Percentiles rank a stretch among this genome's conserved stretches.
Evolutionary conservation across 2,797 vertebrate species (phyloP).

Genomic region (Falco naumanni): DNA sequence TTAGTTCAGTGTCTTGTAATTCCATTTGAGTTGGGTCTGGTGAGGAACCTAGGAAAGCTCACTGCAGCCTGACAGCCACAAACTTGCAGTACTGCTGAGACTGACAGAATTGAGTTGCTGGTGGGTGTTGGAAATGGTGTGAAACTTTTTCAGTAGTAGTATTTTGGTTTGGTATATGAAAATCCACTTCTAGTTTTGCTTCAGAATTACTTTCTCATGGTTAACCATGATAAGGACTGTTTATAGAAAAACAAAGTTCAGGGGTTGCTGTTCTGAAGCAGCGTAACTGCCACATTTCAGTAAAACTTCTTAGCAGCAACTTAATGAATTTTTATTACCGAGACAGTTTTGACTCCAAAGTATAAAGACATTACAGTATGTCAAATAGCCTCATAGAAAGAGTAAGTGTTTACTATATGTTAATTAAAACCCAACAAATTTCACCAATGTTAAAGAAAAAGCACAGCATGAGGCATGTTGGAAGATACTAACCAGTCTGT

Average conservation of each 20-base stretch:
- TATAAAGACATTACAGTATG: not conserved
- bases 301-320: not conserved
- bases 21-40: not conserved
- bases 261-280: not conserved
- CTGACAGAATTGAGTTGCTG: not conserved
- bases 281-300: not conserved
- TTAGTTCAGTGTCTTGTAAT: not conserved
- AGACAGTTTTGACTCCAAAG: not conserved
- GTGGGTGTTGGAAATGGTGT: not conserved
- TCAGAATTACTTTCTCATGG: not conserved
- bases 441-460: not conserved
- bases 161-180: not conserved
- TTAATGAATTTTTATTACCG: not conserved
- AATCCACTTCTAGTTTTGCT: not conserved
- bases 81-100: not conserved
- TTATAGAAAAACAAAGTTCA: not conserved
- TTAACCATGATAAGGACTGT: not conserved
- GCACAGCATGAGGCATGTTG: not conserved
- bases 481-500: not conserved
- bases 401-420: not conserved
- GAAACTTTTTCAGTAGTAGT: not conserved
- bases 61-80: not conserved
- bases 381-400: not conserved
- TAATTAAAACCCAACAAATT: not conserved
- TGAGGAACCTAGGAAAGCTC: not conserved